phyloP scores from a whole-genome alignment of 2,113 vertebrate species.

The Pseudopodoces humilis region DNA sequence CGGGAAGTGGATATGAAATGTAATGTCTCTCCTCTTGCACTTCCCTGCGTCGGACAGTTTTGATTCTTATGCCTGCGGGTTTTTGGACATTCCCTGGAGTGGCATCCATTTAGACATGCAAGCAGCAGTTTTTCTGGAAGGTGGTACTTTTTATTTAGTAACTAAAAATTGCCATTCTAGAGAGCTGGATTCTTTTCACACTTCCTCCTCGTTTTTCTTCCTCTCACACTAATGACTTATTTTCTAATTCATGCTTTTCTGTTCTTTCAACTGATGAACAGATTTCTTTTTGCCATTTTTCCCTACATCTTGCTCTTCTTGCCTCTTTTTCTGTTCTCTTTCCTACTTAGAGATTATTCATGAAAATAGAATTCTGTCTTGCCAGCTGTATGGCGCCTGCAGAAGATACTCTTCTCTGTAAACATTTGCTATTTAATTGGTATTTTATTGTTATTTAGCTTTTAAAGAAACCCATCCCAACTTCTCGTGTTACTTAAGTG shows the following conservation, averaged over 20 bases:
- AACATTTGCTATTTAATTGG: neutral
- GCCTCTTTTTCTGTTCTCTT: neutral
- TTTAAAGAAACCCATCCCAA: neutral
- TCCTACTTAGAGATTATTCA: neutral
- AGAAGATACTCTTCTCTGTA: neutral
- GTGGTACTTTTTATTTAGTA: neutral
- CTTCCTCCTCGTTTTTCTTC: neutral
- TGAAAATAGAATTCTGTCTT: neutral
- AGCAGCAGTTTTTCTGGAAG: conserved; percentile 9
- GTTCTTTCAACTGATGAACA: neutral
- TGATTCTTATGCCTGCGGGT: neutral
- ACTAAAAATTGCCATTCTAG: neutral
- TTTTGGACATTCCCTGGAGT: neutral
- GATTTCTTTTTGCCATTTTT: neutral
- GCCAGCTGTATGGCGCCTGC: neutral
- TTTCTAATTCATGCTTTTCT: conserved; percentile 29
- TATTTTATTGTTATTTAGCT: neutral
- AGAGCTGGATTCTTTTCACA: conserved; percentile 28
- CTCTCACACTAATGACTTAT: neutral
- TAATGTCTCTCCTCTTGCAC: neutral
- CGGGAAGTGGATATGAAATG: neutral
- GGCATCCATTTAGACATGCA: neutral
- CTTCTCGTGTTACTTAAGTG: neutral
- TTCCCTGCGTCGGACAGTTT: neutral
- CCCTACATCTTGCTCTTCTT: neutral